Percentiles rank a stretch among this genome's conserved stretches.
Evolutionary conservation across 2,797 vertebrate genomes (phyloP).

Genomic region (Paedocypris micromegethes): DNA sequence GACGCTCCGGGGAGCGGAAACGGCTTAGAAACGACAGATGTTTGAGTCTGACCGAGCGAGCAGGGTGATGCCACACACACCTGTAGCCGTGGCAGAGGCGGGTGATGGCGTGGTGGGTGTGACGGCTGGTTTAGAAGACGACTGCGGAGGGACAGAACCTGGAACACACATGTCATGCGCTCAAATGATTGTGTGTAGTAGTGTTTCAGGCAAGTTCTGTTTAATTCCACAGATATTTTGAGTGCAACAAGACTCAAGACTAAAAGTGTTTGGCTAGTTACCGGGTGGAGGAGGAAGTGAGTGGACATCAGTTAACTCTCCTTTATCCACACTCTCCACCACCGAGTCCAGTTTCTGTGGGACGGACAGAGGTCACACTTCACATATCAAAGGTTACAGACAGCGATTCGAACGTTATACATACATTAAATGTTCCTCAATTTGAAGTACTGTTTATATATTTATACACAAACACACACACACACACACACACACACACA

Average conservation of each 20-base stretch:
- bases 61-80: not conserved
- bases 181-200: too few relatives aligned
- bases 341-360: slow-evolving; percentile 68
- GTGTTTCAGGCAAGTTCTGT: too few relatives aligned
- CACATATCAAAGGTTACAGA: not conserved
- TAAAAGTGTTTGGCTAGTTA: slow-evolving; percentile 39
- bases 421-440: too few relatives aligned
- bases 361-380: not conserved
- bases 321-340: slow-evolving; percentile 69
- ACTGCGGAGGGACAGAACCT: slow-evolving; percentile 53
- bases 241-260: too few relatives aligned
- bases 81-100: slow-evolving; percentile 46
- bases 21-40: slow-evolving; percentile 43
- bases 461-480: too few relatives aligned
- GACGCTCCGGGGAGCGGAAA: slow-evolving; percentile 69
- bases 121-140: slow-evolving; percentile 50
- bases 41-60: not conserved
- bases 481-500: too few relatives aligned
- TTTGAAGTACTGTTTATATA: too few relatives aligned
- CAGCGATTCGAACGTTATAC: not conserved
- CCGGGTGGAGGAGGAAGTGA: slow-evolving; percentile 78
- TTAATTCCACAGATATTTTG: too few relatives aligned
- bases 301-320: slow-evolving; percentile 67
- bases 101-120: slow-evolving; percentile 22
- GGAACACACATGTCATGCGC: slow-evolving; percentile 25